phyloP scores from a whole-genome alignment of 2,113 vertebrate species.

The Periophthalmus modestus region DNA sequence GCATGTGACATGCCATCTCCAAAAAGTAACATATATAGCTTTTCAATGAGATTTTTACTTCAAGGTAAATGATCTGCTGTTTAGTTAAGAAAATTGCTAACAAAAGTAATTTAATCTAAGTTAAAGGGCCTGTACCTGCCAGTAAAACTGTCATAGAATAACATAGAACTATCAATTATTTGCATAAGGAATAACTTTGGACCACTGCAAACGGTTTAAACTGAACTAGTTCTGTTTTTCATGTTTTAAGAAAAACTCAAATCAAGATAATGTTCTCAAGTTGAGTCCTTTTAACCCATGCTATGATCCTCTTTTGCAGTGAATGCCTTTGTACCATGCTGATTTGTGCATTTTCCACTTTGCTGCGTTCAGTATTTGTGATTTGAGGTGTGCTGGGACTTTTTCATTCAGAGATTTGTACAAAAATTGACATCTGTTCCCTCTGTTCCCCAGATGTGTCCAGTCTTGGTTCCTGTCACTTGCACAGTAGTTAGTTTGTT shows the following conservation, averaged over 20 bases:
- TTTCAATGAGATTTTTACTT: no score
- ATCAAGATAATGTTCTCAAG: neutral
- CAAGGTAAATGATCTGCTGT: no score
- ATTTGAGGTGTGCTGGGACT: constrained; percentile 35
- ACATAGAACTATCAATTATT: no score
- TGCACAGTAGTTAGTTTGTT: constrained; percentile 78
- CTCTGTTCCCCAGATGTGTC: constrained; percentile 49
- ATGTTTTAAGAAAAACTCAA: neutral
- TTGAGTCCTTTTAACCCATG: neutral
- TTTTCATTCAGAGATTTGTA: constrained; percentile 71
- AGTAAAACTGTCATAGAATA: no score
- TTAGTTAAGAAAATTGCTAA: no score
- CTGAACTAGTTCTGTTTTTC: no score
- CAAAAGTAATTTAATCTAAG: no score
- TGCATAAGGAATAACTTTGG: no score
- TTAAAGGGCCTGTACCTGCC: no score
- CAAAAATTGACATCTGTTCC: constrained; percentile 61
- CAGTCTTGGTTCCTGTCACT: constrained; percentile 70
- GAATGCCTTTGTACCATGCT: constrained; percentile 26
- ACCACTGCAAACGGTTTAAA: no score
- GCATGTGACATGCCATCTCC: no score
- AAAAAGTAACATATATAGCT: no score
- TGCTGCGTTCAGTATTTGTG: constrained; percentile 49
- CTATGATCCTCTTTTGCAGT: neutral
- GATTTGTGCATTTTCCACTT: constrained; percentile 36